phyloP scores from a whole-genome alignment of 2,113 vertebrate species.

The Xenopus laevis region DNA sequence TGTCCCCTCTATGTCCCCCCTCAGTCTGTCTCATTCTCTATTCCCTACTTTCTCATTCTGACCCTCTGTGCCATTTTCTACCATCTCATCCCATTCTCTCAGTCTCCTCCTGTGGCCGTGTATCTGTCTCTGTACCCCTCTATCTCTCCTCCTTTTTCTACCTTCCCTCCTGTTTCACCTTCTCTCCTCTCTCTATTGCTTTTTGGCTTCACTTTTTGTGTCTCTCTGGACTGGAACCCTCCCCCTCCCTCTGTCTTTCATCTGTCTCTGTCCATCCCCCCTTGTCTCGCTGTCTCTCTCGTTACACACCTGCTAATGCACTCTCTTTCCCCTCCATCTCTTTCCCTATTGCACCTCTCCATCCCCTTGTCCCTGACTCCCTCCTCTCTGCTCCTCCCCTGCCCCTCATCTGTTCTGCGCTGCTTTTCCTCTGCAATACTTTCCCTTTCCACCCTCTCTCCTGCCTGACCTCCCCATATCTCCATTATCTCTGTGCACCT shows the following conservation, averaged over 20 bases:
- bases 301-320: background rate
- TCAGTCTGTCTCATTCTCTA: too few species aligned
- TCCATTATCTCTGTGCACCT: too few species aligned
- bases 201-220: constrained; percentile 14
- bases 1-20: too few species aligned
- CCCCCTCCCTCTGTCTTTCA: background rate
- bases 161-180: constrained; percentile 4
- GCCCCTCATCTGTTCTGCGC: background rate
- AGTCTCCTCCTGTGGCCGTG: background rate
- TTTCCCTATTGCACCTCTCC: background rate
- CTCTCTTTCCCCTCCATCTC: background rate
- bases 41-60: too few species aligned
- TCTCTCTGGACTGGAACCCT: constrained; percentile 12
- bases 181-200: constrained; percentile 7
- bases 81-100: background rate
- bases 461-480: too few species aligned
- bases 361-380: background rate
- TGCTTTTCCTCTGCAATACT: background rate
- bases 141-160: background rate
- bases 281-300: constrained; percentile 2
- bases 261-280: constrained; percentile 11
- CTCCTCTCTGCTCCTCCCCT: background rate
- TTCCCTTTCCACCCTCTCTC: background rate
- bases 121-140: background rate
- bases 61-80: too few species aligned